Evolutionary conservation across 2,888 invertebrate genomes (phyloP), one percentile per base, ranked within the genome.

Genomic region (Agrochola lota): DNA sequence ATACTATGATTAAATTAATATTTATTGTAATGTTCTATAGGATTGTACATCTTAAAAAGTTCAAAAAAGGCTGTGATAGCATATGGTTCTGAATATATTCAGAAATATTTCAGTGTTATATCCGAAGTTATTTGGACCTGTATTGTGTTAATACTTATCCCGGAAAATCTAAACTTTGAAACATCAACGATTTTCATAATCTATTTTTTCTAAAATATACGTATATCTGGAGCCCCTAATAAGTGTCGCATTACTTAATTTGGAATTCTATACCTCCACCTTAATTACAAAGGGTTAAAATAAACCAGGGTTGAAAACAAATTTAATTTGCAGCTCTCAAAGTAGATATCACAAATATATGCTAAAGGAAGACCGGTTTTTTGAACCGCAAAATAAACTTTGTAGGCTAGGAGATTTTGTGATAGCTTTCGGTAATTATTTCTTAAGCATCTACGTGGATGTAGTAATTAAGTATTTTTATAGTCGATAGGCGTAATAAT

Each of bases 241-340:
- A 87, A 87, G 79, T 85, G 85, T 88, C 77, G 55, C 80, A 78
- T 88, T 87, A 89, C 83, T 81, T 84, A 76, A 87, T 78, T 81
- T 67, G 69, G 26, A 78, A 87, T 78, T 78, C 69, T 77, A 88
- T 74, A 86, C 77, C 68, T 79, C 62, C 55, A 87, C 79, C 87
- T 84, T 87, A 88, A 87, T 87, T 87, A 78, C 71, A 63, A 78
- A 69, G 70, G 79, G 76, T 78, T 78, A 66, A 75, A 87, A 85
- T 75, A 85, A 87, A 82, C 82, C 87, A 78, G 76, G 71, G 76
- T 68, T 35, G 52, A 68, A 69, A 17, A 70, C 85, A 71, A 87
- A 74, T 40, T 73, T 70, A 81, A 59, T 78, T 73, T 87, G 35
- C 68, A 0, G 60, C 3, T 49, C n/a, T 9, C 0, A 67, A 87